These are phyloP conservation scores for Mya arenaria DNA, from an alignment of 1,140 invertebrate genomes.

Conservation along the genomic window DNA sequence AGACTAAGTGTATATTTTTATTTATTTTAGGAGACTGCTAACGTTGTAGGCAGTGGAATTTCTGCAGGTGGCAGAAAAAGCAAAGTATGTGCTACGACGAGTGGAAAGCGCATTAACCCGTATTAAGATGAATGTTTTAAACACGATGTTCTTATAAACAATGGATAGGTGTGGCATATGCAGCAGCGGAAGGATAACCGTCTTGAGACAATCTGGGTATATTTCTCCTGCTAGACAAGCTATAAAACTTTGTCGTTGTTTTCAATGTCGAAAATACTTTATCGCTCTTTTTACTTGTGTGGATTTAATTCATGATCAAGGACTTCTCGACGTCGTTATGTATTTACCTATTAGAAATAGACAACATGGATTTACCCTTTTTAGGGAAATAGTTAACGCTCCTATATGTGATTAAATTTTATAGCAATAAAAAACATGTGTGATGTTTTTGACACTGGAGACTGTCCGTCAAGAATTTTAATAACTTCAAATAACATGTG, in stretches of 20 bases:
- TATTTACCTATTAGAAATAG: background rate
- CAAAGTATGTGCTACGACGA: no score
- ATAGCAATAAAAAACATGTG: background rate
- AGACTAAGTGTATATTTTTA: no score
- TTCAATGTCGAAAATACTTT: background rate
- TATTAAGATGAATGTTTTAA: no score
- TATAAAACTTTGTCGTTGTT: no score
- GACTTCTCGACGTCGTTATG: background rate
- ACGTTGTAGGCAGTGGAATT: no score
- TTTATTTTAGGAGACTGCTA: no score
- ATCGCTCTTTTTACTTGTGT: background rate
- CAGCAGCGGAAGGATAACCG: background rate
- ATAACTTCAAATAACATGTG: background rate
- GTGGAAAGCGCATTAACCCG: no score
- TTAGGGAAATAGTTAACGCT: background rate
- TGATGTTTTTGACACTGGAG: conserved; percentile 14
- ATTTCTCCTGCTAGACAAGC: no score
- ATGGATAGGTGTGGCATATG: background rate
- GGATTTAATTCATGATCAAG: background rate
- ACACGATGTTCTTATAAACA: no score
- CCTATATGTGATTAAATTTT: background rate
- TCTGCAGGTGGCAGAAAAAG: no score
- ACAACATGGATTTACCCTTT: background rate
- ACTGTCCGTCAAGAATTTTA: background rate
- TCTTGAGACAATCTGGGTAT: background rate